Percentiles rank a stretch among this genome's conserved stretches.
phyloP scores from a whole-genome alignment of 1,140 invertebrate species.

The Pseudobourletiella spinata region DNA sequence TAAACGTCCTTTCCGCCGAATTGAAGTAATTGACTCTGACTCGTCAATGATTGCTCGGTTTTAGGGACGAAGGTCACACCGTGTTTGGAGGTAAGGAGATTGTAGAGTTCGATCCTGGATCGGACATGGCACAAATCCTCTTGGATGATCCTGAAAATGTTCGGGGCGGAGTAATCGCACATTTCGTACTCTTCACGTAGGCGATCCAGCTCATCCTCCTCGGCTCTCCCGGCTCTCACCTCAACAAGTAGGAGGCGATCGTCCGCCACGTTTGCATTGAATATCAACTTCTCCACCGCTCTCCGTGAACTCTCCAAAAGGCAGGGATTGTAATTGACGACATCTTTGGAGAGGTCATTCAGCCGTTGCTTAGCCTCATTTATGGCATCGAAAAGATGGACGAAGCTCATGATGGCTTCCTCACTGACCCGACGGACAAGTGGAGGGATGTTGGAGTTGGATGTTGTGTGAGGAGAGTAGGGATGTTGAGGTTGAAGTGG shows the following conservation, averaged over 20 bases:
- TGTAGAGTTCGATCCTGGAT: too few species aligned
- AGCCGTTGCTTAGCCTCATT: neutral
- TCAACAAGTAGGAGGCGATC: neutral
- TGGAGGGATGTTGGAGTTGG: too few species aligned
- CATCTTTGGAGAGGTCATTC: slow-evolving; percentile 15
- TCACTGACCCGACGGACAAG: slow-evolving; percentile 1
- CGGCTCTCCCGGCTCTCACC: slow-evolving; percentile 5
- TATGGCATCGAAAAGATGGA: slow-evolving; percentile 10
- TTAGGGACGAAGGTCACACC: too few species aligned
- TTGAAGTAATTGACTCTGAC: too few species aligned
- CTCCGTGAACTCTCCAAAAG: neutral
- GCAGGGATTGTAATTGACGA: neutral
- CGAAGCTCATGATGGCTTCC: neutral
- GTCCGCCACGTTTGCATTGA: neutral
- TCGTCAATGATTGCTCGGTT: too few species aligned
- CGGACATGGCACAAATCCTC: too few species aligned
- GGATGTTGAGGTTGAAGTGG: neutral
- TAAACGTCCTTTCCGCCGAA: too few species aligned
- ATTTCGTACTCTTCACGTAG: neutral
- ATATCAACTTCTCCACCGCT: neutral
- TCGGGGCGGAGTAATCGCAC: neutral
- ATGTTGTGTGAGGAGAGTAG: too few species aligned
- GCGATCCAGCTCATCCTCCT: neutral
- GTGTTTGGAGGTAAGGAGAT: too few species aligned
- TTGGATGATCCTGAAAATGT: too few species aligned